Evolutionary conservation across 2,888 invertebrate genomes (phyloP), one percentile per base, ranked within the genome.

Genomic region (Pelosia muscerda): DNA sequence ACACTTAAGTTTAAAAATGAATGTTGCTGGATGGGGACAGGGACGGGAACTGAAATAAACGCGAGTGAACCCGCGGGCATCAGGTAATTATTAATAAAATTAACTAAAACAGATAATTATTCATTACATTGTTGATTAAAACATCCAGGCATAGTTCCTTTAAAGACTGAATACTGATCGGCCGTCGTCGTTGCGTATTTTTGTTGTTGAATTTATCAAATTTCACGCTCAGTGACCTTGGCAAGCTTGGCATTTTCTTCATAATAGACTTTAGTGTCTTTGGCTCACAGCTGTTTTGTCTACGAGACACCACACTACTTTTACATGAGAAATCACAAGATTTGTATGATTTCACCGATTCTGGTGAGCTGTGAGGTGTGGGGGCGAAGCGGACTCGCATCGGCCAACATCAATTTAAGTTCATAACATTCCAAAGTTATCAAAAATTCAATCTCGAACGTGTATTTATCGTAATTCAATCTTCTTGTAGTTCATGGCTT

Each of bases 91-190:
- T 49, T 2, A 19, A 49, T n/a, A 49, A n/a, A 42, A 22, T 31
- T 54, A 54, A 19, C 2, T n/a, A 3, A 26, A 57, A 57, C 54
- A 54, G 15, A 63, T 25, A 76, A 83, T 91, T 93, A 96, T 96
- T 25, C 76, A 83, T 91, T 93, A 96, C 96, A 92, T 96, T 95
- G 79, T 91, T 85, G 55, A 96, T 92, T 59, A 96, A 91, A 66
- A 95, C 88, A 82, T 96, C 94, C 84, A 96, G 88, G 83, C 96
- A 96, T 49, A 96, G 81, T 59, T 93, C 93, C 74, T 95, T 95
- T 34, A 96, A 86, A 9, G 88, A 87, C 56, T 92, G 89, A 56
- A 96, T 91, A 34, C 88, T 81, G 69, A 87, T 82, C n/a, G 91
- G 90, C 70, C 95, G 92, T 78, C 95, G 92, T 74, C 86, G 66